Evolutionary conservation across 2,113 vertebrate species (phyloP), one percentile per base, ranked within the genome.

Genomic region (Orycteropus afer): DNA sequence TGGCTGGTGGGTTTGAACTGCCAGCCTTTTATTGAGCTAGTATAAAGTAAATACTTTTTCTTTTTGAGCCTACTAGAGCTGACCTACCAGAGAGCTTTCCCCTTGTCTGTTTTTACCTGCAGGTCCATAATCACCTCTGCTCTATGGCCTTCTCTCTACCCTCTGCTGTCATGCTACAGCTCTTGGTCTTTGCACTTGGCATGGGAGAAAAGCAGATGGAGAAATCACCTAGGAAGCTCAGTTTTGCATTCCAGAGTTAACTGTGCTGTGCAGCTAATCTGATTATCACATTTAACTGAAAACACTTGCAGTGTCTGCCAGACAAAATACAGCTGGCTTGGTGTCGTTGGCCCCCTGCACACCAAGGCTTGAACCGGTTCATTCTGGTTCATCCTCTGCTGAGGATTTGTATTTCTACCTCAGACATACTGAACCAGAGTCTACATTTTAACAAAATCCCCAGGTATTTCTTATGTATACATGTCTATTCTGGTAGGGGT

Each of bases 281-380:
- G 95, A 97, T 98, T 77, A 89, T 95, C 53, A 94, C 69, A 1
- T 96, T 95, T 97, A 97, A 97, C 93, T 85, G 86, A 93, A 97
- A 97, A 95, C 93, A 96, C 95, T 87, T 96, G 96, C 55, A 90
- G 77, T 74, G 90, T 73, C 86, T 61, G 47, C 67, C 32, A 63
- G 86, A 82, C 78, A 42, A 27, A 40, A 55, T 76, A 71, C 1
- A n/a, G 11, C 37, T 42, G n/a, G 87, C 69, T 57, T 90, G 4
- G 11, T 45, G 7, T 29, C 76, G 73, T 74, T 12, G 34, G 80
- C 73, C 76, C 53, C 78, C 20, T 73, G 20, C 45, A 87, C 87
- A 93, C 79, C 12, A 65, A 32, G 14, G 2, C 63, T 65, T 34
- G 29, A 65, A 65, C 63, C 13, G 63, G 11, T 65, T 65, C 32